phyloP scores from a whole-genome alignment of 23 tunicate genomes.

The Corella eumyota region DNA sequence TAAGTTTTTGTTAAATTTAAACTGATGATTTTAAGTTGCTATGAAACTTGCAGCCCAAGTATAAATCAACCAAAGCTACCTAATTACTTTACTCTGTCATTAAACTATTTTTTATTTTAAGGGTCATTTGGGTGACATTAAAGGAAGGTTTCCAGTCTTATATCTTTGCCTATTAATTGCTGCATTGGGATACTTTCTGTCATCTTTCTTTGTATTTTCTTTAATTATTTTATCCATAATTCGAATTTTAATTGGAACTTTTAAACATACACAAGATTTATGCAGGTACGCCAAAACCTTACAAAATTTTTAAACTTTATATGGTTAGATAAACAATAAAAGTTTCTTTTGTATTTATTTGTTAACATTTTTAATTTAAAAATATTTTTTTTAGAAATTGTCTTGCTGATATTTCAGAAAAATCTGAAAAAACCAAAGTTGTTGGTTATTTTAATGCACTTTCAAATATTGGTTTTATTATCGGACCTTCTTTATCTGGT shows the following conservation, averaged over 20 bases:
- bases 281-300: slow-evolving; percentile 4
- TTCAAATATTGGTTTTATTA: slow-evolving; percentile 48
- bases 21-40: neutral
- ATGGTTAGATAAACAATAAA: neutral
- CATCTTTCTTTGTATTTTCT: slow-evolving; percentile 8
- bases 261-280: slow-evolving; percentile 62
- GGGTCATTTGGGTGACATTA: slow-evolving; percentile 37
- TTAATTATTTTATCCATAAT: slow-evolving; percentile 12
- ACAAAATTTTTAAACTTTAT: neutral
- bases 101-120: neutral
- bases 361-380: neutral
- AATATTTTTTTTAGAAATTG: slow-evolving; percentile 22
- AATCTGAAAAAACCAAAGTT: slow-evolving; percentile 11
- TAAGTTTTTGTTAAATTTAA: neutral
- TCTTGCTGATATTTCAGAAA: slow-evolving; percentile 11
- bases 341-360: too few species aligned
- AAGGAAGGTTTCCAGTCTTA: slow-evolving; percentile 24
- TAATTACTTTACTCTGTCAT: neutral
- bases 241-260: slow-evolving; percentile 34
- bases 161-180: slow-evolving; percentile 25
- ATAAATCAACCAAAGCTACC: neutral
- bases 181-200: slow-evolving; percentile 15
- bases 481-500: slow-evolving; percentile 50
- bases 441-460: slow-evolving; percentile 46
- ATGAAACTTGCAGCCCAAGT: neutral